A percentile compares a stretch with the other conserved stretches of the same genome.
Conservation (phyloP, 35 echinoderm and acorn worm genomes). For the Hemicentrotus pulcherrimus region DNA sequence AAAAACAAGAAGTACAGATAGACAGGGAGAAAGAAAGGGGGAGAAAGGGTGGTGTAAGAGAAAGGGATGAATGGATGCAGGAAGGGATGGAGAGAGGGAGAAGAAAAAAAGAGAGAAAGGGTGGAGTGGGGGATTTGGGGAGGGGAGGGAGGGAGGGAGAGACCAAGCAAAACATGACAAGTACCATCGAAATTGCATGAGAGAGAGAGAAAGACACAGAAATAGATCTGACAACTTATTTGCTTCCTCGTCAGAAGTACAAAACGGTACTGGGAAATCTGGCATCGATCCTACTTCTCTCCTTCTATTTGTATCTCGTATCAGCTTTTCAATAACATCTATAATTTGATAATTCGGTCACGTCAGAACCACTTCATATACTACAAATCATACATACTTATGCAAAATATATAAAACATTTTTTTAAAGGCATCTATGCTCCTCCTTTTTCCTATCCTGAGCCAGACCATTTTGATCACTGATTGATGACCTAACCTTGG, state of each 20-base stretch:
- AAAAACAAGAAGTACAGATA: not conserved
- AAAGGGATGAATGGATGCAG: not conserved
- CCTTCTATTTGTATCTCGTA: not conserved
- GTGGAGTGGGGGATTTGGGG: not conserved
- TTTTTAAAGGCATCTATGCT: not conserved
- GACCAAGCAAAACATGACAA: not conserved
- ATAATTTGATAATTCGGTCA: not conserved
- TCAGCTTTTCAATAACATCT: not conserved
- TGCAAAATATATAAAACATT: not conserved
- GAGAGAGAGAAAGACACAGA: not conserved
- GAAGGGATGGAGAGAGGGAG: not conserved
- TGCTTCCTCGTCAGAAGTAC: too few relatives aligned
- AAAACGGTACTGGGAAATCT: not conserved
- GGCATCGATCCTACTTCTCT: not conserved
- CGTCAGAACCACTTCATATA: conserved; percentile 4
- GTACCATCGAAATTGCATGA: not conserved
- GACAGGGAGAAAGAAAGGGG: not conserved
- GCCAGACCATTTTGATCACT: not conserved
- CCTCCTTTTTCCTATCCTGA: not conserved
- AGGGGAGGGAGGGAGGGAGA: not conserved
- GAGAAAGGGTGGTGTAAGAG: not conserved
- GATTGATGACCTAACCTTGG: conserved; percentile 35
- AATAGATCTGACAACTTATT: not conserved
- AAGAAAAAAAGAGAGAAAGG: not conserved
- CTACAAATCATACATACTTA: not conserved